These are phyloP conservation scores for Maccullochella peelii DNA, from an alignment of 2,113 vertebrate species.

Conservation along the genomic window DNA sequence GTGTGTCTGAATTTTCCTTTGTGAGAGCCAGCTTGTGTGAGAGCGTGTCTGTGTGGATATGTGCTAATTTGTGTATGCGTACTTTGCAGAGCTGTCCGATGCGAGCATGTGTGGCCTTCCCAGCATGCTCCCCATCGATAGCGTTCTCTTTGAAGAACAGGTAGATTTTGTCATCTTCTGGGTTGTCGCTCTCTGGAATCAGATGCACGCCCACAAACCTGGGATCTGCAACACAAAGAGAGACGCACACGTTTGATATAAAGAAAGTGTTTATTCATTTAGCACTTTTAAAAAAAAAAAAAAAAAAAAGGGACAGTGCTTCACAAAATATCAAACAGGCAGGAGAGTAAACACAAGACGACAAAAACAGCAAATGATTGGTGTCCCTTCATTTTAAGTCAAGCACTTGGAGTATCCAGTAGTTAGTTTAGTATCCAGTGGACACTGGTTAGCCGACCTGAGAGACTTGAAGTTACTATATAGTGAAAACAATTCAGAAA, in stretches of 20 bases:
- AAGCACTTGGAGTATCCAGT: neutral
- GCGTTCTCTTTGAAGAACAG: constrained; percentile 98
- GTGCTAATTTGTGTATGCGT: constrained; percentile 27
- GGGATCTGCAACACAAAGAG: constrained; percentile 87
- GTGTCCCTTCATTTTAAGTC: neutral
- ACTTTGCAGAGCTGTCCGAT: constrained; percentile 99
- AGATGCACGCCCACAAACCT: constrained; percentile 92
- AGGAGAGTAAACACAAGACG: neutral
- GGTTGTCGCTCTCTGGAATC: constrained; percentile 97
- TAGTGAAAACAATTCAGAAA: neutral
- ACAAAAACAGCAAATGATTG: neutral
- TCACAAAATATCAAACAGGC: neutral
- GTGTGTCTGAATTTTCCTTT: constrained; percentile 11
- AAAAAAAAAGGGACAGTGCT: neutral
- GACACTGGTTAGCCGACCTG: too few species aligned
- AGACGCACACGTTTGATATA: neutral
- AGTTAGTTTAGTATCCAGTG: neutral
- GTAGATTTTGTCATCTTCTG: constrained; percentile 98
- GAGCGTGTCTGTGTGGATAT: neutral
- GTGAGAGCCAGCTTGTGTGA: constrained; percentile 10
- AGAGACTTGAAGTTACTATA: neutral
- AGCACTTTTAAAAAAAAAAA: neutral
- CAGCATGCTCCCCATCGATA: constrained; percentile 95
- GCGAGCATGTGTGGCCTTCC: constrained; percentile 96
- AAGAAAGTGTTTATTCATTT: neutral